These are phyloP conservation scores for Quadriops clusia DNA, from an alignment of 2,888 invertebrate genomes.

Conservation along the genomic window DNA sequence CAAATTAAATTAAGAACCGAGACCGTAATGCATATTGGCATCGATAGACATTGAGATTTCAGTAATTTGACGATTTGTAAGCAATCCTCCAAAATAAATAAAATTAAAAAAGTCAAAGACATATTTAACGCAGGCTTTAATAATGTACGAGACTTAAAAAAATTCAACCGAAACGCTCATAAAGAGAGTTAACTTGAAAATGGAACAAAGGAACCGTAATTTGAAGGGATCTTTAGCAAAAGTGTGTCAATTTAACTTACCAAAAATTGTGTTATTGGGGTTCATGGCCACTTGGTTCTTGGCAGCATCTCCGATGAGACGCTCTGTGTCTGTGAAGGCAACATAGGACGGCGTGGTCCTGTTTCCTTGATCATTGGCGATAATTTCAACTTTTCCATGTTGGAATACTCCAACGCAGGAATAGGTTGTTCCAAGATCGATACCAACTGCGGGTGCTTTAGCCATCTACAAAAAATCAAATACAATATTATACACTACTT, in stretches of 20 bases:
- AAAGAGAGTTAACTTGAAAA: background rate
- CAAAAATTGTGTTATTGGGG: constrained; percentile 78
- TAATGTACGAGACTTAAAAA: too few species aligned
- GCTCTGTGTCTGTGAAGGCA: constrained; percentile 74
- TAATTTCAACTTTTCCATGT: constrained; percentile 82
- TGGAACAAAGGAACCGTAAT: background rate
- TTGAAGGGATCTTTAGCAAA: constrained; percentile 8
- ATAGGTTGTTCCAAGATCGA: constrained; percentile 92
- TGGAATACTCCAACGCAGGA: constrained; percentile 90
- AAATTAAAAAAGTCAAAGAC: constrained; percentile 3
- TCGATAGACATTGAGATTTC: too few species aligned
- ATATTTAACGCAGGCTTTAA: background rate
- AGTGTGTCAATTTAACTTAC: too few species aligned
- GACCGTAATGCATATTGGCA: too few species aligned
- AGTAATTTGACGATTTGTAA: background rate
- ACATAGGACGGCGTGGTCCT: constrained; percentile 78
- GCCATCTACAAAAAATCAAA: constrained; percentile 39
- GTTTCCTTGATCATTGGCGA: constrained; percentile 85
- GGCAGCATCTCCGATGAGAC: constrained; percentile 73
- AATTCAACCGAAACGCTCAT: too few species aligned
- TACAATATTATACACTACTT: constrained; percentile 4
- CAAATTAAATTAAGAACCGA: too few species aligned
- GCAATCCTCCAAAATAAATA: background rate
- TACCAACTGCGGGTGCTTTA: constrained; percentile 84
- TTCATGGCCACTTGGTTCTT: constrained; percentile 82